Conservation (phyloP, 2,113 vertebrate species). For the Orthonyx spaldingii region DNA sequence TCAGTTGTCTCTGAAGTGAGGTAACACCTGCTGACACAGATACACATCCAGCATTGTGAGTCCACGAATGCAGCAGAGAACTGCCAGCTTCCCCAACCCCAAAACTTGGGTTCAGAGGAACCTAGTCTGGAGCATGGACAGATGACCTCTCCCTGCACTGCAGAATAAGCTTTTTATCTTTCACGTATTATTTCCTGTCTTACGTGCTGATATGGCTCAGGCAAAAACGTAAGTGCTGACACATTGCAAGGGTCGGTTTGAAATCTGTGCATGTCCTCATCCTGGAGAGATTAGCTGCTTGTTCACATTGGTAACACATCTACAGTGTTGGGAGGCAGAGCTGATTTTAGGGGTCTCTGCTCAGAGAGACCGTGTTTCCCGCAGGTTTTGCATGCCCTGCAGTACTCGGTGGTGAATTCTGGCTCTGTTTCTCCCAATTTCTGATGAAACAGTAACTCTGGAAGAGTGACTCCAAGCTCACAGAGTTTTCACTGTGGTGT, state of each 20-base stretch:
- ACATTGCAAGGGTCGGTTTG: background rate
- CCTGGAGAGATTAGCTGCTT: background rate
- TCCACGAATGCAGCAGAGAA: background rate
- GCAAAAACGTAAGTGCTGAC: background rate
- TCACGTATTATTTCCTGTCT: background rate
- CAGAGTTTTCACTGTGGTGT: background rate
- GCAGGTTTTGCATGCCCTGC: background rate
- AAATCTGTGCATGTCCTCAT: background rate
- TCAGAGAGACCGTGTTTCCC: background rate
- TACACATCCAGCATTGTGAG: fast-evolving
- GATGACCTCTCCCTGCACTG: background rate
- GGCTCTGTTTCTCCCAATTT: background rate
- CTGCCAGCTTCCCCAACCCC: background rate
- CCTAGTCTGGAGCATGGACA: background rate
- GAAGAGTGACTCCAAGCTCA: background rate
- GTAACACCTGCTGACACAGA: background rate
- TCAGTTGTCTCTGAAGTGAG: background rate
- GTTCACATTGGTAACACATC: fast-evolving
- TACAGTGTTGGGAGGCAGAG: background rate
- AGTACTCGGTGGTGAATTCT: background rate
- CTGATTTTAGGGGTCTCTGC: background rate
- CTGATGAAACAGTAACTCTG: background rate
- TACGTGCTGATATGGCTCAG: background rate
- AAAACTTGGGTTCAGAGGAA: background rate
- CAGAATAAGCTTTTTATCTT: background rate